These are phyloP conservation scores for Drosophila subpulchrella DNA, from an alignment of 1,140 invertebrate genomes.

Conservation along the genomic window DNA sequence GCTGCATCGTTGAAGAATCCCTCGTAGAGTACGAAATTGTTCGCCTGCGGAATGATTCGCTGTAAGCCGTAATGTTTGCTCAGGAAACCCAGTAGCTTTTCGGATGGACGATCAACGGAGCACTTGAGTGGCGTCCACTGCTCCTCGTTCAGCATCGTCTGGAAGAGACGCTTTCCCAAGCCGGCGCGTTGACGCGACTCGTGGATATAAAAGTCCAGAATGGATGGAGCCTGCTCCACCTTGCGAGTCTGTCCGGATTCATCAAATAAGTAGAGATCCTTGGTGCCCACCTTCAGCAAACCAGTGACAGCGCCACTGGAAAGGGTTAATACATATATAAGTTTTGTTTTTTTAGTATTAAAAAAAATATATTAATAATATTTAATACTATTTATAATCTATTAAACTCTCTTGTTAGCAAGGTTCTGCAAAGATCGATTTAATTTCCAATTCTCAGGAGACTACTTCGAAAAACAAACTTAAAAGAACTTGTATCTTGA, in stretches of 20 bases:
- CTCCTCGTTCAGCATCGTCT: conserved; percentile 92
- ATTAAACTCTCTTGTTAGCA: no score
- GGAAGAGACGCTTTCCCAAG: conserved; percentile 90
- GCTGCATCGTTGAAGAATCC: conserved; percentile 89
- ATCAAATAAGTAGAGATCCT: conserved; percentile 94
- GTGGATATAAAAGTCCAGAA: conserved; percentile 95
- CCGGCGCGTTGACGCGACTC: conserved; percentile 91
- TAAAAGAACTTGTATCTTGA: no score
- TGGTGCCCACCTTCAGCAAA: conserved; percentile 93
- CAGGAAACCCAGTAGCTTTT: conserved; percentile 94
- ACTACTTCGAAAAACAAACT: no score
- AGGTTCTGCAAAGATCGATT: no score
- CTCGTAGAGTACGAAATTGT: conserved; percentile 95
- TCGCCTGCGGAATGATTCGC: conserved; percentile 91
- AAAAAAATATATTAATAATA: no score
- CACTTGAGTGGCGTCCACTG: conserved; percentile 89
- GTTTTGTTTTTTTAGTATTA: no score
- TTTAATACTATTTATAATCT: no score
- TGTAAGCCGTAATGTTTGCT: conserved; percentile 92
- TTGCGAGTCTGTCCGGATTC: conserved; percentile 89
- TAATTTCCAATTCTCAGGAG: no score
- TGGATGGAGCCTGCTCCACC: conserved; percentile 89
- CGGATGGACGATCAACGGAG: conserved; percentile 95
- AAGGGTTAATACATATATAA: not conserved
- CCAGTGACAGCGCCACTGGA: conserved; percentile 89